phyloP scores from a whole-genome alignment of 2,888 invertebrate species.

The Archips xylosteana region DNA sequence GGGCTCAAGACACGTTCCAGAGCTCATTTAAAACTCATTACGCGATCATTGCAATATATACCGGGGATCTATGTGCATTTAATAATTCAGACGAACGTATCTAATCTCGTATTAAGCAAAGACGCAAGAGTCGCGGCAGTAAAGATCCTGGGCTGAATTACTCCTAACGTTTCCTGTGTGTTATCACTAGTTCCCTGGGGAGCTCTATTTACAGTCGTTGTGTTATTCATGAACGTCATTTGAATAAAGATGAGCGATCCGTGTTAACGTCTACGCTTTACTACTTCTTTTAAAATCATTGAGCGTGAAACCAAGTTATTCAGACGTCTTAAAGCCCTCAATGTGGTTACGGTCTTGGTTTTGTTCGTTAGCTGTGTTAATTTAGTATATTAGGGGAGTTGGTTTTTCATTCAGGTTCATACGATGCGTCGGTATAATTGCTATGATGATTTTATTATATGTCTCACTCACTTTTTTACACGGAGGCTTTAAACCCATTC shows the following conservation, averaged over 20 bases:
- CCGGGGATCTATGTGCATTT: constrained; percentile 56
- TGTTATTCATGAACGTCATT: constrained; percentile 77
- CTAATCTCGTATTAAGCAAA: constrained; percentile 67
- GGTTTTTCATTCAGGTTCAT: constrained; percentile 7
- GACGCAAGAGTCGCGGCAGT: constrained; percentile 58
- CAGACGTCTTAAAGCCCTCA: constrained; percentile 32
- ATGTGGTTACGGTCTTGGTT: constrained; percentile 16
- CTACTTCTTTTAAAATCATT: constrained; percentile 63
- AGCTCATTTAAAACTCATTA: constrained; percentile 41
- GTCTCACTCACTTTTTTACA: too few relatives aligned
- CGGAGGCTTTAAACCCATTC: too few relatives aligned
- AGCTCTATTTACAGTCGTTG: constrained; percentile 73
- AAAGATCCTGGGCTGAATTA: constrained; percentile 74
- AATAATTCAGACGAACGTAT: constrained; percentile 64
- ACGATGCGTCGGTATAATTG: not conserved
- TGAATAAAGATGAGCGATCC: constrained; percentile 80
- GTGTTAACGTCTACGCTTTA: constrained; percentile 53
- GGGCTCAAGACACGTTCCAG: constrained; percentile 19
- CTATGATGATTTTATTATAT: not conserved
- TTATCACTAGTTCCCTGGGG: constrained; percentile 72
- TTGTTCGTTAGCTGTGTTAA: constrained; percentile 22
- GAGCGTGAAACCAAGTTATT: constrained; percentile 50
- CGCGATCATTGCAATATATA: constrained; percentile 31
- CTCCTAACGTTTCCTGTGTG: constrained; percentile 52
- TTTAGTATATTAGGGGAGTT: constrained; percentile 9